Percentiles rank a stretch among this genome's conserved stretches.
Evolutionary conservation across 2,113 vertebrate genomes (phyloP).

Genomic region (Brevimyrus niger): DNA sequence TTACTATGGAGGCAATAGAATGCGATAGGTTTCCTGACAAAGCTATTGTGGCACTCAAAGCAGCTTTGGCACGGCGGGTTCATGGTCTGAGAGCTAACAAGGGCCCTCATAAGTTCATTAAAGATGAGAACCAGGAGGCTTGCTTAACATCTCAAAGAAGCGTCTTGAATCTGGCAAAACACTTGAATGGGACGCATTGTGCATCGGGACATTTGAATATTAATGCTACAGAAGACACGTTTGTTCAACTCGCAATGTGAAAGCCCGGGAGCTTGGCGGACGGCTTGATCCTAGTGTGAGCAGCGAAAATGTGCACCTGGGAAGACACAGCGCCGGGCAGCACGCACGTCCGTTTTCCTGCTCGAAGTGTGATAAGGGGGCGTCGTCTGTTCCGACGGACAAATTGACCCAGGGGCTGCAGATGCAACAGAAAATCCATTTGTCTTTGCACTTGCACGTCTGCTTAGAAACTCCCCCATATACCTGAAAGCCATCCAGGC

Average conservation of each 20-base stretch:
- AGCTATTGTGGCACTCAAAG: constrained; percentile 25
- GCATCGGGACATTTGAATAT: constrained; percentile 47
- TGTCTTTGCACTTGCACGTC: neutral
- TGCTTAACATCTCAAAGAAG: constrained; percentile 61
- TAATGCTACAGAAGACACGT: constrained; percentile 33
- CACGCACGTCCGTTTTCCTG: neutral
- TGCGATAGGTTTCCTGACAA: constrained; percentile 25
- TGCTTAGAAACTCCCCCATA: neutral
- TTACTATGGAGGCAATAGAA: constrained; percentile 31
- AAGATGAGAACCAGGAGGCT: constrained; percentile 49
- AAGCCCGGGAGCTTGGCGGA: neutral
- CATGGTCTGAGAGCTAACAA: constrained; percentile 46
- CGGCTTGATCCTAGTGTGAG: constrained; percentile 12
- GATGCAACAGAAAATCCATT: neutral
- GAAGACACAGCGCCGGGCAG: neutral
- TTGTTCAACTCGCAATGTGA: constrained; percentile 18
- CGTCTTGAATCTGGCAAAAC: constrained; percentile 42
- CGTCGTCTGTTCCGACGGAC: neutral
- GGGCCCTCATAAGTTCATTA: constrained; percentile 64
- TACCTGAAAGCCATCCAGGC: neutral
- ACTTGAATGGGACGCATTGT: constrained; percentile 47
- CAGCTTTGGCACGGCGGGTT: constrained; percentile 29
- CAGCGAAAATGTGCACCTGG: constrained; percentile 7
- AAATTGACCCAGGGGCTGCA: neutral
- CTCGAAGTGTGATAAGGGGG: neutral